Evolutionary conservation across 2,113 vertebrate species (phyloP).

Genomic region (Rafetus swinhoei): DNA sequence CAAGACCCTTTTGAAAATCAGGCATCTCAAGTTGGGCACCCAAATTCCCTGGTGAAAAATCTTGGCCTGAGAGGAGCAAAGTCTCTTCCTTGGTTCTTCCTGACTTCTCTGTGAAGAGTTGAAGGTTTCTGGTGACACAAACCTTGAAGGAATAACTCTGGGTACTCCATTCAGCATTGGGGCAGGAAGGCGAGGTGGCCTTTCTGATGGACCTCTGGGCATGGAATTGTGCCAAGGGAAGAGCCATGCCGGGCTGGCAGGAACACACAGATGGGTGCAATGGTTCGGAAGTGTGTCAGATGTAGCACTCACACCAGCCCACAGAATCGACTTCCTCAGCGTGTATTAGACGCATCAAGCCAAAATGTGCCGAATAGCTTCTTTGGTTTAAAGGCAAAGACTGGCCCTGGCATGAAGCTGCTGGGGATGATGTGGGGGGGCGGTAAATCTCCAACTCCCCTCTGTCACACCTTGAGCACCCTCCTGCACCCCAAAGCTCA

Average conservation of each 20-base stretch:
- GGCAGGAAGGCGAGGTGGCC: not conserved
- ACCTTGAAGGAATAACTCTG: not conserved
- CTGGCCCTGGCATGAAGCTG: too few relatives aligned
- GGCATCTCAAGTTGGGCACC: not conserved
- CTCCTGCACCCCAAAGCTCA: too few relatives aligned
- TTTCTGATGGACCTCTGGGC: not conserved
- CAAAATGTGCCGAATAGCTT: accelerated
- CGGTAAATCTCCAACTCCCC: too few relatives aligned
- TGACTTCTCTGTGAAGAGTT: not conserved
- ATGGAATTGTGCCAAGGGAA: not conserved
- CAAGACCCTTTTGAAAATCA: not conserved
- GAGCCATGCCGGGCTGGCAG: not conserved
- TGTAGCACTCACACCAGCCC: accelerated
- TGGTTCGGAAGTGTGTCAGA: accelerated
- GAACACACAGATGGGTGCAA: not conserved
- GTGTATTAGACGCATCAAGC: not conserved
- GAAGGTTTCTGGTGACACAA: not conserved
- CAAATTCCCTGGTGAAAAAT: not conserved
- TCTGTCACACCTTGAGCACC: too few relatives aligned
- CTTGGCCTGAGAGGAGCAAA: not conserved
- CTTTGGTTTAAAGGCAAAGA: accelerated
- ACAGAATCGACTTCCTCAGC: not conserved
- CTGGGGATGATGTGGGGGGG: too few relatives aligned
- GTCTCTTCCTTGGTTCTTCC: not conserved
- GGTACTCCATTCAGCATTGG: not conserved